Percentiles rank a stretch among this genome's conserved stretches.
phyloP scores from a whole-genome alignment of 2,888 invertebrate species.

The Chrysolina haemoptera region DNA sequence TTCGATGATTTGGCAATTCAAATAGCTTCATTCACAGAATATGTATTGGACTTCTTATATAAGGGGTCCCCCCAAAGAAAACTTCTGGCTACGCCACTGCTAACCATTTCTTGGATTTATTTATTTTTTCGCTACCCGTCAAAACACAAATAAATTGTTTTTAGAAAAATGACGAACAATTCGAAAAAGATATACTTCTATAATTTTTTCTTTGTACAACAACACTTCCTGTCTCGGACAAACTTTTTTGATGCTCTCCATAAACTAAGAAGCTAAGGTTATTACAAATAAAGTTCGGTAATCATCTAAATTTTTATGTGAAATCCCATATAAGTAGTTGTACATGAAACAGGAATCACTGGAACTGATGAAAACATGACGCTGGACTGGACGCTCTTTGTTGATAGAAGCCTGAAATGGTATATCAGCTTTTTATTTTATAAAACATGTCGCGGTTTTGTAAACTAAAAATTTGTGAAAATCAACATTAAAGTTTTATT shows the following conservation, averaged over 20 bases:
- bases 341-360: constrained; percentile 9
- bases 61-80: too few relatives aligned
- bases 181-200: too few relatives aligned
- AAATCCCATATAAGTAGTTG: not conserved
- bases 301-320: not conserved
- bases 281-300: not conserved
- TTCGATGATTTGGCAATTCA: too few relatives aligned
- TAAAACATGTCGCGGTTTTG: not conserved
- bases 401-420: not conserved
- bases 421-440: not conserved
- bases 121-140: too few relatives aligned
- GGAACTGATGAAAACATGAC: not conserved
- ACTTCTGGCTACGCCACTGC: too few relatives aligned
- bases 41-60: too few relatives aligned
- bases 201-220: not conserved
- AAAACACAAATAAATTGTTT: too few relatives aligned
- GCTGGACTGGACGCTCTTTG: not conserved
- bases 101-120: too few relatives aligned
- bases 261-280: not conserved
- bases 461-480: too few relatives aligned
- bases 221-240: not conserved
- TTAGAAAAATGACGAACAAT: too few relatives aligned
- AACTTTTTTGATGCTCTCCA: not conserved
- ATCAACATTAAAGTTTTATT: too few relatives aligned
- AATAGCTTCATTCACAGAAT: too few relatives aligned